Percentiles rank a stretch among this genome's conserved stretches.
These are phyloP conservation scores for Macrotrachela quadricornifera DNA, from an alignment of 1,140 invertebrate genomes.

Conservation along the genomic window DNA sequence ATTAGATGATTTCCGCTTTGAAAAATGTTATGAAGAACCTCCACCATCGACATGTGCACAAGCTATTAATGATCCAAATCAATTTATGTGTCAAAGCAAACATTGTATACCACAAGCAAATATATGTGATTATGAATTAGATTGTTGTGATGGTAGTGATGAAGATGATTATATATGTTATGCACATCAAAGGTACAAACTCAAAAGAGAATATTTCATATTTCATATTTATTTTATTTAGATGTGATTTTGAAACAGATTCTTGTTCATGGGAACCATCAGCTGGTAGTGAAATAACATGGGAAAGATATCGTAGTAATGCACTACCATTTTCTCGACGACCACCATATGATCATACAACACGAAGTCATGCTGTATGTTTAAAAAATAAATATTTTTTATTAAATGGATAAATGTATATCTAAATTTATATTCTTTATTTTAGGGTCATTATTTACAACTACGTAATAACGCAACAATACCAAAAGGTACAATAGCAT, in stretches of 20 bases:
- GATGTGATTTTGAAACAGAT: slow-evolving; percentile 6
- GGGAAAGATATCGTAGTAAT: neutral
- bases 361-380: neutral
- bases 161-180: slow-evolving; percentile 15
- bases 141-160: slow-evolving; percentile 21
- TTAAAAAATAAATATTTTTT: neutral
- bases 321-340: neutral
- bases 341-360: slow-evolving; percentile 3
- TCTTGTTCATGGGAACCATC: neutral
- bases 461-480: no score
- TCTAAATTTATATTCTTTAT: neutral
- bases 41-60: slow-evolving; percentile 7
- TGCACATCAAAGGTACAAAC: neutral
- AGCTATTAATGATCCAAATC: neutral
- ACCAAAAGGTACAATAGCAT: no score
- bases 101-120: slow-evolving; percentile 13
- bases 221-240: neutral
- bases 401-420: neutral
- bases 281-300: slow-evolving; percentile 2
- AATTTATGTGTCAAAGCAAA: neutral
- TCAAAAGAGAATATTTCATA: neutral
- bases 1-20: slow-evolving; percentile 19
- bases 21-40: slow-evolving; percentile 14
- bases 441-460: slow-evolving; percentile 1
- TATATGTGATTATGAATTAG: slow-evolving; percentile 19